A percentile compares a stretch with the other conserved stretches of the same genome.
These are phyloP conservation scores for Reticulitermes lucifugus DNA, from an alignment of 2,888 invertebrate species.

Conservation along the genomic window DNA sequence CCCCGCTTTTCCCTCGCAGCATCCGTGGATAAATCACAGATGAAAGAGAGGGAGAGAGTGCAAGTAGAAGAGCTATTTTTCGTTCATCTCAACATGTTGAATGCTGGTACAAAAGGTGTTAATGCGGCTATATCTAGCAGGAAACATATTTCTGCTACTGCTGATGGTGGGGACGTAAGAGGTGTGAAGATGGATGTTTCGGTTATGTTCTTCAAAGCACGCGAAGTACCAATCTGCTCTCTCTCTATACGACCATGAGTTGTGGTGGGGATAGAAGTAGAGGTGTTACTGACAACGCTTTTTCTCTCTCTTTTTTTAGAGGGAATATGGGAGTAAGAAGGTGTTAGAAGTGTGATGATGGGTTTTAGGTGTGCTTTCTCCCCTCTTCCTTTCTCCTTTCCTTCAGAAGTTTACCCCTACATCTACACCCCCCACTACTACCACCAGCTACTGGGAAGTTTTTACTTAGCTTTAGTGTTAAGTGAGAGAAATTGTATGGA, in stretches of 20 bases:
- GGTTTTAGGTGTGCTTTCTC: not conserved
- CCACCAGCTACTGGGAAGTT: not conserved
- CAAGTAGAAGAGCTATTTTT: not conserved
- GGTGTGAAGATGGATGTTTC: constrained; percentile 44
- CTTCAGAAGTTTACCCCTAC: not conserved
- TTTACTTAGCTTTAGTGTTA: constrained; percentile 9
- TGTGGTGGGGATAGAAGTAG: not conserved
- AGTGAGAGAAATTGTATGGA: not conserved
- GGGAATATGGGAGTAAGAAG: constrained; percentile 2
- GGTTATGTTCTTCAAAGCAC: constrained; percentile 38
- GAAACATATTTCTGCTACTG: constrained; percentile 10
- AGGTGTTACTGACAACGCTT: constrained; percentile 5
- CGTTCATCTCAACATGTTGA: constrained; percentile 34
- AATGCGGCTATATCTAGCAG: constrained; percentile 40
- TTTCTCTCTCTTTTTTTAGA: not conserved
- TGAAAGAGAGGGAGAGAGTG: not conserved
- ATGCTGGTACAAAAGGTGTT: constrained; percentile 35
- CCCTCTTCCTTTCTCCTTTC: not conserved
- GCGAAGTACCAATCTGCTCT: constrained; percentile 48
- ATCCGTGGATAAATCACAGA: constrained; percentile 17
- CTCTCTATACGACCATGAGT: not conserved
- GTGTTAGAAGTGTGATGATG: constrained; percentile 14
- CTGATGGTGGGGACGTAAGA: constrained; percentile 11
- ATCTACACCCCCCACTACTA: not conserved
- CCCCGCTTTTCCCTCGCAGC: not conserved